Evolutionary conservation across 2,797 vertebrate species (phyloP).

Genomic region (Gastrophryne carolinensis): DNA sequence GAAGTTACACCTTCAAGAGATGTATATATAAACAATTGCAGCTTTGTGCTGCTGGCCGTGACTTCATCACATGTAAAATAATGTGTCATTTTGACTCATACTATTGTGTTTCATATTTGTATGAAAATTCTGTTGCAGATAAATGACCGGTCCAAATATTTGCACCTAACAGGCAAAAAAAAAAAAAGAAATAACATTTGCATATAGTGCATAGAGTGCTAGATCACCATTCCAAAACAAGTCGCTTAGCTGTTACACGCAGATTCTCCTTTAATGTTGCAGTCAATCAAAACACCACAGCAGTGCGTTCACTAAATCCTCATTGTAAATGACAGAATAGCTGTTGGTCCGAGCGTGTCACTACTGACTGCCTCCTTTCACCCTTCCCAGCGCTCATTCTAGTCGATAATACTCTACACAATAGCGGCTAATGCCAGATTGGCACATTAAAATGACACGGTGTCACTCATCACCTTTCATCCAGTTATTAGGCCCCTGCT

Average conservation of each 20-base stretch:
- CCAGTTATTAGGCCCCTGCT: no score
- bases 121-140: no score
- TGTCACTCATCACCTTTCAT: conserved; percentile 70
- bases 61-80: no score
- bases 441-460: conserved; percentile 67
- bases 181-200: no score
- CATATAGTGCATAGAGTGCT: no score
- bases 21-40: no score
- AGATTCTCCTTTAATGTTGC: not conserved
- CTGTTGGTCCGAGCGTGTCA: conserved; percentile 75
- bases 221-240: not conserved
- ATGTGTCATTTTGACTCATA: no score
- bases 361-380: conserved; percentile 67
- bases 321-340: conserved; percentile 63
- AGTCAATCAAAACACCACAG: not conserved
- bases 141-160: no score
- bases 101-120: no score
- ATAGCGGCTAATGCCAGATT: conserved; percentile 74
- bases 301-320: not conserved
- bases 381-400: conserved; percentile 71
- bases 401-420: conserved; percentile 76
- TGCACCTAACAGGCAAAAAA: no score
- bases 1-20: no score
- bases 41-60: no score
- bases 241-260: not conserved